Base-by-base conservation (phyloP, 1,140 invertebrate species). In the Drosophila seguyi region DNA sequence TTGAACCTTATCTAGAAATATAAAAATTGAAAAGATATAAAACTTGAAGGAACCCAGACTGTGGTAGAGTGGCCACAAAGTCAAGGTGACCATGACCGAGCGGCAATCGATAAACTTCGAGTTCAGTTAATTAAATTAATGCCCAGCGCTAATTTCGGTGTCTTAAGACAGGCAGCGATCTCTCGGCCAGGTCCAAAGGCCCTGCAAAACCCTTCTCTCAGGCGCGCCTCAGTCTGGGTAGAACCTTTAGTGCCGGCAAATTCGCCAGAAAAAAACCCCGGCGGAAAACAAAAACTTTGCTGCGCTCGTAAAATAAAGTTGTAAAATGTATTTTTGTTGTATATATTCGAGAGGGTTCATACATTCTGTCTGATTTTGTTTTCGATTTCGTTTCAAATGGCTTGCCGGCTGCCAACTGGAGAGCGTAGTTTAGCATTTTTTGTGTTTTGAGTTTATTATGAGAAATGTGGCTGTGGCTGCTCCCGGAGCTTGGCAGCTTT, bases 121-220 rank as follows among this genome's bases (percentile, higher is more conserved):
- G 53, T 90, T 80, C 55, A 88, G 85, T 88, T 88, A 88, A 88
- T 90, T 90, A 88, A 88, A 84, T 88, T 90, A 88, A 77, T 88
- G 84, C 61, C 63, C 68, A 72, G 76, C 77, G 62, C 80, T 84
- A 90, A 88, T 88, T 88, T 80, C 55, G 76, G 65, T 11, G 48
- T 74, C 81, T 57, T 36, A 79, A 87, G 83, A 82, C 83, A 62
- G 63, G 63, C 80, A 87, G 83, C 81, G 14, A 52, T 56, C 41
- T 56, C 41, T 29, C 13, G 55, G 16, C 63, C 72, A 52, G 31
- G 39, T 44, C 44, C 50, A 47, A 53, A 36, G 56, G 42, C 60
- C 36, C 45, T 44, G 56, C 36, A 42, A 20, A 38, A 38, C 44
- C 53, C 62, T 58, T 45, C 36, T n/a, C 50, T 13, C n/a, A 18